Conservation (phyloP, 2,888 invertebrate genomes). For the Oscheius sp. region DNA sequence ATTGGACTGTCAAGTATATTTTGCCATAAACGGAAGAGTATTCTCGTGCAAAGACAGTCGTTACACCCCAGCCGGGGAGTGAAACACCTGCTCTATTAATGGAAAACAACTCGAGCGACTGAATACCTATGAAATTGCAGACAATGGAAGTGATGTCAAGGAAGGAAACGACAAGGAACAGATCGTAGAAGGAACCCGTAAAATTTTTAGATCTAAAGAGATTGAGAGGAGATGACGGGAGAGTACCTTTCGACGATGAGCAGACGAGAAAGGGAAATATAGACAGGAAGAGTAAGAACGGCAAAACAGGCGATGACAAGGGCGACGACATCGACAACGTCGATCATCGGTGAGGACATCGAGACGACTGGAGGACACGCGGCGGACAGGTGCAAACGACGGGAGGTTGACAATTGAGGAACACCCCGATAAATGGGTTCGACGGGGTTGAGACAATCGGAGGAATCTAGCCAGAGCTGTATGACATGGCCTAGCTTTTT, state of each 20-base stretch:
- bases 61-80: conserved; percentile 12
- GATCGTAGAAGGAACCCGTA: conserved; percentile 22
- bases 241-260: conserved; percentile 6
- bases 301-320: background rate
- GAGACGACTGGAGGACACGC: no score
- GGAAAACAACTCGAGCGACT: background rate
- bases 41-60: background rate
- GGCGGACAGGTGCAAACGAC: no score
- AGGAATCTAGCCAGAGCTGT: no score
- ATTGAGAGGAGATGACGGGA: background rate
- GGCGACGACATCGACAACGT: no score
- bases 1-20: background rate
- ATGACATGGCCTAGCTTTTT: no score
- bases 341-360: no score
- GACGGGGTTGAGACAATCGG: no score
- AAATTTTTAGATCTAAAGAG: conserved; percentile 11
- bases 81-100: conserved; percentile 7
- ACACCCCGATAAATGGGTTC: no score
- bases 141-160: background rate
- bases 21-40: background rate
- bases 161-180: background rate
- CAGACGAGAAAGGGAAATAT: background rate
- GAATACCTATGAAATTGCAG: background rate
- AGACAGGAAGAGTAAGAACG: conserved; percentile 2
- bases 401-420: no score